Percentiles rank a stretch among this genome's conserved stretches.
Conservation (phyloP, 2,113 vertebrate genomes). For the Ammodytes marinus region DNA sequence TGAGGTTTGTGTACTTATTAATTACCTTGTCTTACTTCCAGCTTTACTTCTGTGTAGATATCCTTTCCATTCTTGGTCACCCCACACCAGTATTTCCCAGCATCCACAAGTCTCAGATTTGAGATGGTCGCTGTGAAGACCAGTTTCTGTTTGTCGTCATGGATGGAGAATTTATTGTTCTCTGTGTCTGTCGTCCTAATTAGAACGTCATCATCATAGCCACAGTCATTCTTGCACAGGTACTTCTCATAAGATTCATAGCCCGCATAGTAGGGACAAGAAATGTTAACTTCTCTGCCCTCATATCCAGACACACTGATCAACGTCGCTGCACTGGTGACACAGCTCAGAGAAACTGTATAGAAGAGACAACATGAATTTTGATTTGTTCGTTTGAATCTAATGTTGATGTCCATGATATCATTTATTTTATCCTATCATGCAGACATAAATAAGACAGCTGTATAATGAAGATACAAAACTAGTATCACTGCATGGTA, state of each 20-base stretch:
- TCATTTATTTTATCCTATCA: background rate
- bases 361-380: background rate
- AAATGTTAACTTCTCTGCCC: background rate
- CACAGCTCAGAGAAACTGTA: slow-evolving; percentile 17
- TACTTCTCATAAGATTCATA: slow-evolving; percentile 60
- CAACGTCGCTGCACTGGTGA: background rate
- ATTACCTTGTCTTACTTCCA: slow-evolving; percentile 31
- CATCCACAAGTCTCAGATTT: background rate
- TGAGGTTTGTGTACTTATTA: background rate
- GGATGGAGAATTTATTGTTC: slow-evolving; percentile 22
- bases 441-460: background rate
- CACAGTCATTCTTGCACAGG: slow-evolving; percentile 45
- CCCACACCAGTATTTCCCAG: slow-evolving; percentile 59
- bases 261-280: slow-evolving; percentile 2
- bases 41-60: slow-evolving; percentile 40
- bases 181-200: background rate
- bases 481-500: background rate
- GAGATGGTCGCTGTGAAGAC: slow-evolving; percentile 29
- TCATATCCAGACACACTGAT: slow-evolving; percentile 41
- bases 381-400: background rate
- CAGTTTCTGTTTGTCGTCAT: background rate
- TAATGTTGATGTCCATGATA: background rate
- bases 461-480: background rate
- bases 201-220: slow-evolving; percentile 7
- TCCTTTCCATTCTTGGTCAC: slow-evolving; percentile 5